These are phyloP conservation scores for Spizaetus ornatus DNA, from an alignment of 2,113 vertebrate species.

Conservation along the genomic window DNA sequence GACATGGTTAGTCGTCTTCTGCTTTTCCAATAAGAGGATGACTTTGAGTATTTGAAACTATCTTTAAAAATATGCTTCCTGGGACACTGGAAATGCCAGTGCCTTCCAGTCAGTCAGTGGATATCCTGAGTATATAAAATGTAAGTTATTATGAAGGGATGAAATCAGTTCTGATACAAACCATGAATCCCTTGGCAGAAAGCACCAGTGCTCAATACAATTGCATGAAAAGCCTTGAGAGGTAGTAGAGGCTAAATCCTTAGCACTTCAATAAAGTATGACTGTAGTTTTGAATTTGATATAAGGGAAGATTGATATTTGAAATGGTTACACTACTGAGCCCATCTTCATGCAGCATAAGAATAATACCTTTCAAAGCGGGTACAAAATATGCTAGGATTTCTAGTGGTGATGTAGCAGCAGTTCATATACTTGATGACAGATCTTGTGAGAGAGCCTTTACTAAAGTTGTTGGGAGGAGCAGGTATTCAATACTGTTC, in stretches of 20 bases:
- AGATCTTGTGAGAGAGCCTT: neutral
- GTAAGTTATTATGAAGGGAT: neutral
- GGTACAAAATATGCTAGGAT: neutral
- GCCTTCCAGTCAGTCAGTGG: neutral
- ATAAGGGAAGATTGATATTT: neutral
- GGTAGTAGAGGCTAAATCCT: neutral
- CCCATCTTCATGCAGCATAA: neutral
- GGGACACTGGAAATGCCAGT: neutral
- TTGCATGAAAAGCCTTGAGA: neutral
- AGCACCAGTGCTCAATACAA: neutral
- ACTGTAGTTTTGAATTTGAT: neutral
- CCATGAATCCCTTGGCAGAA: neutral
- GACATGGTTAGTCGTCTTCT: neutral
- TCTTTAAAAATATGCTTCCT: neutral
- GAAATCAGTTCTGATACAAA: neutral
- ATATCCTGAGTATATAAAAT: neutral
- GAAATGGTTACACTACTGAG: neutral
- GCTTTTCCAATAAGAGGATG: neutral
- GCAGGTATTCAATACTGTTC: neutral
- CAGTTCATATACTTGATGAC: neutral
- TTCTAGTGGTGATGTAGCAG: neutral
- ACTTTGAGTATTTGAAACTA: neutral
- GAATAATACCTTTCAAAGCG: neutral
- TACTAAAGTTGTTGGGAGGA: neutral
- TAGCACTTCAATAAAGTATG: neutral